Conservation (phyloP, 2,113 vertebrate genomes). For the Microtus ochrogaster region DNA sequence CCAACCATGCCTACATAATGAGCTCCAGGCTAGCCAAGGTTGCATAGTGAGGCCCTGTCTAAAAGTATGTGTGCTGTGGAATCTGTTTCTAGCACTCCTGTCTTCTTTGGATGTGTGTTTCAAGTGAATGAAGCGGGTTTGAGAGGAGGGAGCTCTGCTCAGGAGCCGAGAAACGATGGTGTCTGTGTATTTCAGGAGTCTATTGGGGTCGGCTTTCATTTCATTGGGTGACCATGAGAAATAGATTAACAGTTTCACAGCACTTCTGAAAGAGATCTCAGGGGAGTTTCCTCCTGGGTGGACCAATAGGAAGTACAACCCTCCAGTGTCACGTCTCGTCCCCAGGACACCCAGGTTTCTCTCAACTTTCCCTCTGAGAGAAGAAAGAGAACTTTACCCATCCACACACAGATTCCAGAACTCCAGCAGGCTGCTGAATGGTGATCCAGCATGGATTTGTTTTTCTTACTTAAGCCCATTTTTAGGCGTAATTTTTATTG, state of each 20-base stretch:
- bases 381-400: background rate
- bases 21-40: background rate
- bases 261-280: background rate
- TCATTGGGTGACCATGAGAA: background rate
- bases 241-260: background rate
- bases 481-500: too few species aligned
- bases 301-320: background rate
- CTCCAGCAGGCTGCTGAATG: background rate
- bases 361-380: background rate
- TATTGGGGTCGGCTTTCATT: background rate
- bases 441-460: background rate
- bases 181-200: background rate
- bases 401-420: background rate
- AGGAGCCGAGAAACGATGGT: background rate
- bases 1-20: background rate
- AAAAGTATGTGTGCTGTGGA: background rate
- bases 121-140: background rate
- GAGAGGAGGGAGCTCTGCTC: background rate
- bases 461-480: background rate
- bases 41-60: background rate
- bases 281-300: background rate
- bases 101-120: background rate
- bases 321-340: background rate
- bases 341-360: background rate
- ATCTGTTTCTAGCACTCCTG: background rate